Conservation (phyloP, 2,113 vertebrate genomes). For the Petrocephalus zakoni region DNA sequence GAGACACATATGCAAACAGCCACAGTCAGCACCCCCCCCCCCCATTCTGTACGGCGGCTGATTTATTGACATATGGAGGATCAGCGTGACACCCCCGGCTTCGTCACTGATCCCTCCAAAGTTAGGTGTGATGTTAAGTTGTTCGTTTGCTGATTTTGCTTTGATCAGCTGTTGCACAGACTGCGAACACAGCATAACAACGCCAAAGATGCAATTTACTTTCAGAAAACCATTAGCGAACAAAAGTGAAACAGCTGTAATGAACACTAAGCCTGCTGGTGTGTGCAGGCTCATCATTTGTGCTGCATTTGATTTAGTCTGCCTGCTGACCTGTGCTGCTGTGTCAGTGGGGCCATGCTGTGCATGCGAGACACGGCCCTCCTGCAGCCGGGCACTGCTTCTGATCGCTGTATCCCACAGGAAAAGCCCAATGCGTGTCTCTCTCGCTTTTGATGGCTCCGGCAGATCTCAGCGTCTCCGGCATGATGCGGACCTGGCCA, state of each 20-base stretch:
- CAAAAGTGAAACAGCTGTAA: not conserved
- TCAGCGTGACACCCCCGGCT: not conserved
- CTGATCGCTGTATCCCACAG: not conserved
- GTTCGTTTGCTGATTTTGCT: not conserved
- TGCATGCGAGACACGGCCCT: not conserved
- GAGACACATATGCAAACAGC: not conserved
- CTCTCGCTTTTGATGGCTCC: not conserved
- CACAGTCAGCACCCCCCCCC: constrained; percentile 39
- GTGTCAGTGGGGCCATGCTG: not conserved
- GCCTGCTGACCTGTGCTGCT: not conserved
- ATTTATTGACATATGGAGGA: constrained; percentile 71
- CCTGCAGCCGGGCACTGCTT: not conserved
- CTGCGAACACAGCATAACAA: not conserved
- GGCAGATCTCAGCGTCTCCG: not conserved
- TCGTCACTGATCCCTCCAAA: not conserved
- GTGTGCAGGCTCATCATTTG: not conserved
- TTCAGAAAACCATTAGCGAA: not conserved
- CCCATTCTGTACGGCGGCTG: constrained; percentile 67
- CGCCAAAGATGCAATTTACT: not conserved
- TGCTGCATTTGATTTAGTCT: not conserved
- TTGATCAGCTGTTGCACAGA: not conserved
- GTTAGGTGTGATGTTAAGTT: constrained; percentile 46
- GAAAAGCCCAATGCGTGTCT: not conserved
- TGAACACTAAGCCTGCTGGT: not conserved
- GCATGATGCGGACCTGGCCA: not conserved